A percentile compares a stretch with the other conserved stretches of the same genome.
phyloP scores from a whole-genome alignment of 2,888 invertebrate species.

The Tetranychus truncatus region DNA sequence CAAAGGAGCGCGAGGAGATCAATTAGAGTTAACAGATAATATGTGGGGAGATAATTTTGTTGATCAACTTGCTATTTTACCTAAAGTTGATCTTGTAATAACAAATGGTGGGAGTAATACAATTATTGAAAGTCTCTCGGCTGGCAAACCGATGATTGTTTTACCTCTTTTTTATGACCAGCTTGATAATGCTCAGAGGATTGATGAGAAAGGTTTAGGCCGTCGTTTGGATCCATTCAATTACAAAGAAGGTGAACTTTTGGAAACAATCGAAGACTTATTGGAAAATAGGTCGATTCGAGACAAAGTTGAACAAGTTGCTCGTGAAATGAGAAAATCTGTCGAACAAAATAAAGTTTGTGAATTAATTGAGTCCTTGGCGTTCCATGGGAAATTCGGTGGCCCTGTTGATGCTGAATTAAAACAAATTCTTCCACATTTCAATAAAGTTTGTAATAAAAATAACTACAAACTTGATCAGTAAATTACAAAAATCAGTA shows the following conservation, averaged over 20 bases:
- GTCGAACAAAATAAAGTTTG: background rate
- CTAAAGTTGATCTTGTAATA: conserved; percentile 17
- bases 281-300: background rate
- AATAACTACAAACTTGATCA: background rate
- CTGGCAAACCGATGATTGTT: conserved; percentile 16
- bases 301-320: background rate
- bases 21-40: conserved; percentile 18
- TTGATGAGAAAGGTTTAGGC: background rate
- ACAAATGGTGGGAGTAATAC: conserved; percentile 20
- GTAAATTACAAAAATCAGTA: too few species aligned
- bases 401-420: background rate
- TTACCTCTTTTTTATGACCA: conserved; percentile 17
- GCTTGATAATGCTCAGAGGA: background rate
- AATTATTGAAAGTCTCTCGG: conserved; percentile 13
- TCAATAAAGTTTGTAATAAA: background rate
- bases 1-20: conserved; percentile 15
- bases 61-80: conserved; percentile 12
- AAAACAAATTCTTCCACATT: background rate
- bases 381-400: background rate
- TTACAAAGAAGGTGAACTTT: background rate
- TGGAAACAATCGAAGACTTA: background rate
- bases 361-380: background rate
- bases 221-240: conserved; percentile 1
- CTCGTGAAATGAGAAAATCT: background rate
- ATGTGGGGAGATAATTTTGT: conserved; percentile 20